A percentile compares a stretch with the other conserved stretches of the same genome.
Conservation (phyloP, 2,113 vertebrate genomes). For the Loxodonta africana region DNA sequence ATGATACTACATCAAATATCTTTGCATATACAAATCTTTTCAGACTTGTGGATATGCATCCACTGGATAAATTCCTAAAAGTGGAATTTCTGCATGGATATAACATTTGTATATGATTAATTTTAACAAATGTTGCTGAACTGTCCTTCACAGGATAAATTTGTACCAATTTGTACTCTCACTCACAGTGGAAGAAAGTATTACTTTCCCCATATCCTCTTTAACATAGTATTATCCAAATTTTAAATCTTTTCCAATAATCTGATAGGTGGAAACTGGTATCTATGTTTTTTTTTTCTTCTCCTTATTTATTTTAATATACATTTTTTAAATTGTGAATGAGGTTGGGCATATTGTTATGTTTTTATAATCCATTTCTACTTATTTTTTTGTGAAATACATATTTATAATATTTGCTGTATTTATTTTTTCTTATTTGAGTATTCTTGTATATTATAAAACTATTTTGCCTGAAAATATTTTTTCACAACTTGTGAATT, state of each 20-base stretch:
- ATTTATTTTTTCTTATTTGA: background rate
- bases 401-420: background rate
- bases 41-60: background rate
- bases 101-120: background rate
- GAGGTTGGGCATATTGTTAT: background rate
- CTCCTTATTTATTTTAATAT: background rate
- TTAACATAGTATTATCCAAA: background rate
- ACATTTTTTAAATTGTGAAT: background rate
- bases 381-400: slow-evolving; percentile 22
- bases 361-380: background rate
- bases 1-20: background rate
- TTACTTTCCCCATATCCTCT: background rate
- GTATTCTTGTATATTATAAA: slow-evolving; percentile 1
- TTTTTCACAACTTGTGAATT: background rate
- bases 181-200: background rate
- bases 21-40: background rate
- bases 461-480: background rate
- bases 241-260: background rate
- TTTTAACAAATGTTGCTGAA: slow-evolving; percentile 6
- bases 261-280: background rate
- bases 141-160: background rate
- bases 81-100: background rate
- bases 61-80: background rate
- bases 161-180: background rate
- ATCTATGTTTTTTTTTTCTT: background rate